phyloP scores from a whole-genome alignment of 92 coral and sea anemone genomes.

The Ricordea florida region DNA sequence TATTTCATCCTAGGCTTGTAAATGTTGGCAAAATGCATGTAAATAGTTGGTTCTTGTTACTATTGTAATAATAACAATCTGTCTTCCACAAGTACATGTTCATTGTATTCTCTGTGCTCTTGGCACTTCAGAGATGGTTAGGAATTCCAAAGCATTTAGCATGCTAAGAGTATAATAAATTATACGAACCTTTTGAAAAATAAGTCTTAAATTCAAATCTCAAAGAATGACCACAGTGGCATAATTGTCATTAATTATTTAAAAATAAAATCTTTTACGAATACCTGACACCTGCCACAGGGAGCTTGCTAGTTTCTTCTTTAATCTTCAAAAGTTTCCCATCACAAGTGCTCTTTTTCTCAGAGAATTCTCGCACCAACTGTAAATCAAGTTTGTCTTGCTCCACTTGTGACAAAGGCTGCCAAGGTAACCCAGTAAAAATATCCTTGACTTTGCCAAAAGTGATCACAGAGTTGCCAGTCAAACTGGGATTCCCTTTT shows the following conservation, averaged over 20 bases:
- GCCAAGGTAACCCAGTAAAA: constrained; percentile 60
- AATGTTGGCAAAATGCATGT: too few species aligned
- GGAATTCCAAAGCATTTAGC: too few species aligned
- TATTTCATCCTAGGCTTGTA: too few species aligned
- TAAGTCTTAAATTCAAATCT: too few species aligned
- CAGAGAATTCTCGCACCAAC: constrained; percentile 47
- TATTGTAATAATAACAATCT: too few species aligned
- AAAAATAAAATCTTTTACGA: neutral
- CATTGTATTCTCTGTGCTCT: too few species aligned
- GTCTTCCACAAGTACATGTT: too few species aligned
- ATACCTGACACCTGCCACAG: constrained; percentile 70
- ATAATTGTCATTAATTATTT: neutral
- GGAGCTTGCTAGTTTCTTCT: constrained; percentile 59
- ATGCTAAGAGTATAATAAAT: neutral
- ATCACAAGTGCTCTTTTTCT: constrained; percentile 37
- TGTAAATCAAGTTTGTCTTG: constrained; percentile 21
- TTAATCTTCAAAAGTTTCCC: constrained; percentile 25
- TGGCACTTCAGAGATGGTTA: too few species aligned
- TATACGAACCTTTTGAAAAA: neutral
- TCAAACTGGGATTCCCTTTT: neutral
- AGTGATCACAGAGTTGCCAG: neutral
- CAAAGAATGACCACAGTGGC: neutral
- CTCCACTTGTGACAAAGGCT: neutral
- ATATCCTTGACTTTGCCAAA: constrained; percentile 35
- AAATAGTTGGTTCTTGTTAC: too few species aligned